Evolutionary conservation across 2,888 invertebrate species (phyloP).

Genomic region (Erebia palarica): DNA sequence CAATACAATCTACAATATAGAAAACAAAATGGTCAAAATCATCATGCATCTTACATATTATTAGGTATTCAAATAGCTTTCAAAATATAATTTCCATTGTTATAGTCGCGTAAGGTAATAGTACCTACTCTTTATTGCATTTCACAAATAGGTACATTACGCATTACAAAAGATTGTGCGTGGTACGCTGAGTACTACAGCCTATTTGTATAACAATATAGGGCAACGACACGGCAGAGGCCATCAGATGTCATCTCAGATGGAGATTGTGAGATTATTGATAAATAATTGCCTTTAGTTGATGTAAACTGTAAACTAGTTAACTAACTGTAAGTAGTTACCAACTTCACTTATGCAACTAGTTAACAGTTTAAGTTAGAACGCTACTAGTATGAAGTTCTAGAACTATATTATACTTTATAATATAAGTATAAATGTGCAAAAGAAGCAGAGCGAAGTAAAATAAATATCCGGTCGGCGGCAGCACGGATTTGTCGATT

Average conservation of each 20-base stretch:
- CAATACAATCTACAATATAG: neutral
- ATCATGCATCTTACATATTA: conserved; percentile 6
- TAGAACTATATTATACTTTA: too few relatives aligned
- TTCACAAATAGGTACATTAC: conserved; percentile 16
- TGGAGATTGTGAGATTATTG: conserved; percentile 1
- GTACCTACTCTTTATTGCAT: neutral
- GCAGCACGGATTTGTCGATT: neutral
- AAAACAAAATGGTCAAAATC: neutral
- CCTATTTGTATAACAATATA: conserved; percentile 22
- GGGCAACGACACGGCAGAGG: conserved; percentile 14
- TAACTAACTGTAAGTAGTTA: too few relatives aligned
- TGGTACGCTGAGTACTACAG: conserved; percentile 9
- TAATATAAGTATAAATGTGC: neutral
- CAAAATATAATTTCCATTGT: conserved; percentile 4
- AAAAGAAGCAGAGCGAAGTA: neutral
- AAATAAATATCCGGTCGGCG: neutral
- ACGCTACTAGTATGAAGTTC: too few relatives aligned
- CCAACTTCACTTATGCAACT: too few relatives aligned
- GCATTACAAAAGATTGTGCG: conserved; percentile 20
- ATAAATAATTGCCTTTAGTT: neutral
- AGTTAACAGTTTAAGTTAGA: too few relatives aligned
- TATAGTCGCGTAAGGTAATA: neutral
- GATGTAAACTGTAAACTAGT: neutral
- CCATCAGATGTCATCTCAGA: conserved; percentile 17
- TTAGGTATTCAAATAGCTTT: conserved; percentile 11